Evolutionary conservation across 2,113 vertebrate genomes (phyloP), one percentile per base, ranked within the genome.

Genomic region (Siphamia tubifer): DNA sequence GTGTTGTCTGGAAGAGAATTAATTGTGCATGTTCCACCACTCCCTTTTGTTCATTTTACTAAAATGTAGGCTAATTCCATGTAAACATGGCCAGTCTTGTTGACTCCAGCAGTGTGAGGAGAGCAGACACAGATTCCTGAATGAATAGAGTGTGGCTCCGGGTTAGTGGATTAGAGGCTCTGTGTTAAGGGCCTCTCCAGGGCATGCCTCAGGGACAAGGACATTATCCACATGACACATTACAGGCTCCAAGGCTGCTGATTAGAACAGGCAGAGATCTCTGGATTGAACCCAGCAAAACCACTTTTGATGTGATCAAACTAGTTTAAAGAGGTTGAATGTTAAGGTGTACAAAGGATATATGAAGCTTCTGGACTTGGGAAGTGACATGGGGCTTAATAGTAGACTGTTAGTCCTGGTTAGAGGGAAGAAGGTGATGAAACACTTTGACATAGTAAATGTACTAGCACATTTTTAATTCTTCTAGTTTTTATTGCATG

Each of bases 201-300:
- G 85, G 82, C 71, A 45, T 54, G 75, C 83, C 81, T 79, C 54
- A 19, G 87, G 87, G 86, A 90, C 83, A 32, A 77, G 79, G 80
- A 91, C 89, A 89, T 92, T 90, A 92, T 89, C 83, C 90, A 89
- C 79, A 87, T 82, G 89, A 90, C 89, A 85, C 83, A 71, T 82
- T 85, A 70, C 79, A 71, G 66, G 73, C 80, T 88, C 45, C 21
- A 28, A 65, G 83, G 82, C 56, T 78, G 77, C 81, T 89, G 86
- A 91, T 90, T 86, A 84, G 90, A 90, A 85, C 64, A 75, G 78
- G 74, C 73, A 68, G 49, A 71, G 80, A 82, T 66, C 75, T 70
- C 51, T 44, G 68, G 83, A 83, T 81, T 84, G 76, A 89, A 77
- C 51, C 55, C 9, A 66, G 77, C 63, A 82, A 78, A 79, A 78